A percentile compares a stretch with the other conserved stretches of the same genome.
phyloP scores from a whole-genome alignment of 2,113 vertebrate species.

The Nothocercus julius region DNA sequence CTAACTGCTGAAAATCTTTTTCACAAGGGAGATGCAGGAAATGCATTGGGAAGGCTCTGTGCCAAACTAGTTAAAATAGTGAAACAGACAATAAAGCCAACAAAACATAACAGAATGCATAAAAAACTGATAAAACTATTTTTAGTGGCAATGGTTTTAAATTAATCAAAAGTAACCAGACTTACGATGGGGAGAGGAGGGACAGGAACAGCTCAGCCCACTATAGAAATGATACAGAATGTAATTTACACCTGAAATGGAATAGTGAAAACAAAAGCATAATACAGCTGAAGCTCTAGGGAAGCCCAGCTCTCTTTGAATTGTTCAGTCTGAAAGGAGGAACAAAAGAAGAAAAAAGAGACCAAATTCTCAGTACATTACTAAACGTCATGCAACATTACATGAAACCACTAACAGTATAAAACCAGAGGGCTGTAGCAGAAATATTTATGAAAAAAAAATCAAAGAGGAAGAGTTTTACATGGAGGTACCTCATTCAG shows the following conservation, averaged over 20 bases:
- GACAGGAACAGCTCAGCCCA: background rate
- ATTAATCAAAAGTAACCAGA: slow-evolving; percentile 27
- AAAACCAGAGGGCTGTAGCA: background rate
- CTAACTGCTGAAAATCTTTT: slow-evolving; percentile 5
- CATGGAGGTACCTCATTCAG: background rate
- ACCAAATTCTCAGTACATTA: background rate
- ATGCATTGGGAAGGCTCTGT: slow-evolving; percentile 7
- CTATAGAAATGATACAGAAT: slow-evolving; percentile 30
- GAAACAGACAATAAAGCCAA: slow-evolving; percentile 28
- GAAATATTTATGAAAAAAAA: slow-evolving; percentile 11
- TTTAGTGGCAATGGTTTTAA: slow-evolving; percentile 35
- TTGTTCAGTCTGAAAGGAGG: background rate
- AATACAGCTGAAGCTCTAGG: slow-evolving; percentile 22
- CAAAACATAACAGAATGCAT: slow-evolving; percentile 50
- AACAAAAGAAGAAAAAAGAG: background rate
- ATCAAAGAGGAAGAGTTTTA: background rate
- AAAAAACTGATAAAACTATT: slow-evolving; percentile 42
- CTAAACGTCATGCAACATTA: background rate
- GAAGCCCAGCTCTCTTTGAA: slow-evolving; percentile 3
- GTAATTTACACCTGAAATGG: slow-evolving; percentile 5
- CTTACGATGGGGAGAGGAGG: background rate
- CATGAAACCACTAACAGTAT: background rate
- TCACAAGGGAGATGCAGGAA: slow-evolving; percentile 10
- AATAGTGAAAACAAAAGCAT: background rate
- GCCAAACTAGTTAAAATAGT: slow-evolving; percentile 40